Evolutionary conservation across 2,113 vertebrate species (phyloP), one percentile per base, ranked within the genome.

Genomic region (Cyphomyrus plagiostoma): DNA sequence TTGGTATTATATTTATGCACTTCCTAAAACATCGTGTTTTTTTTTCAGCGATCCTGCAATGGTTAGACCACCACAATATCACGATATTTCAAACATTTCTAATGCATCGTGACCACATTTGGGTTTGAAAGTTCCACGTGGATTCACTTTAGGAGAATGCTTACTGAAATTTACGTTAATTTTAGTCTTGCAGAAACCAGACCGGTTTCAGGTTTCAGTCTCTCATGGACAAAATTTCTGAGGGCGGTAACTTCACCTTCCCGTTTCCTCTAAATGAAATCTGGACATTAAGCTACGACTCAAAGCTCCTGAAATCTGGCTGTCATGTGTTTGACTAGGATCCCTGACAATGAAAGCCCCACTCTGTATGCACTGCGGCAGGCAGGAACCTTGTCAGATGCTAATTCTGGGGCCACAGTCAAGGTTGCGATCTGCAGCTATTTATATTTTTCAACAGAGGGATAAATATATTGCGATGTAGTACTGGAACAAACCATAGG

Each of bases 401-500:
- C 93, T 95, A 94, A 96, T 94, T 90, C 91, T 92, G 90, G 93
- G 92, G 93, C 93, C 93, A 93, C 92, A 92, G 94, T 91, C 90
- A 92, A 94, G 92, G 92, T 93, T 92, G 93, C 91, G 93, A 93
- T 94, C 92, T 91, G 89, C 91, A 90, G 90, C 92, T 94, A 93
- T 94, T 94, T 93, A 92, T 93, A 91, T 89, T 87, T 89, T 89
- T 90, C 4, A 89, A 62, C 66, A 62, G 48, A 70, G 13, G 88
- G 88, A 89, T 86, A 89, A 46, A 88, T 13, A 89, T 88, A 88
- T 91, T 90, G 89, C 91, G 89, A 88, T 92, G 94, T 93, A 96
- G 93, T 96, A 95, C 95, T 58, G 85, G 92, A 84, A 91, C 74
- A 13, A 49, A 89, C 95, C 96, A 96, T 95, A 90, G 94, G 96